phyloP scores from a whole-genome alignment of 2,888 invertebrate species.

The Crepidodera aurea region DNA sequence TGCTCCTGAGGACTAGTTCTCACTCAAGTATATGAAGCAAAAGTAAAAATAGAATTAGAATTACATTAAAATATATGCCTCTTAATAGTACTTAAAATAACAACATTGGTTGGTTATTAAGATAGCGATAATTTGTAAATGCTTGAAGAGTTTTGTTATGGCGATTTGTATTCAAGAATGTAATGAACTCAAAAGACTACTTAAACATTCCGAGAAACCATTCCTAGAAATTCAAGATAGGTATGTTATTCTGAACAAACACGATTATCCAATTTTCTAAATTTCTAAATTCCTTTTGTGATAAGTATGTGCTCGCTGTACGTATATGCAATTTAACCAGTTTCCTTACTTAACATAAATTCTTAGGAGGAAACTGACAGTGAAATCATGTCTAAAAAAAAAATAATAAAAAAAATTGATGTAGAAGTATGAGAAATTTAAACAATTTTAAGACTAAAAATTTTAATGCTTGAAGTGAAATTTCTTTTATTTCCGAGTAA shows the following conservation, averaged over 20 bases:
- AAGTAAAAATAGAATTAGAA: too few relatives aligned
- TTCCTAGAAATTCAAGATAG: conserved; percentile 30
- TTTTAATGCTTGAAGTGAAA: too few relatives aligned
- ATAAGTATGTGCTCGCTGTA: conserved; percentile 15
- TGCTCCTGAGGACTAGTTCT: too few relatives aligned
- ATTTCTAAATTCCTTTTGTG: conserved; percentile 37
- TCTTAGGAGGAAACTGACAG: conserved; percentile 16
- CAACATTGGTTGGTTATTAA: conserved; percentile 18
- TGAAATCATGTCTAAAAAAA: conserved; percentile 2
- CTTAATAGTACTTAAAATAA: conserved; percentile 22
- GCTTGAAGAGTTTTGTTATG: conserved; percentile 19
- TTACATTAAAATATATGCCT: neutral
- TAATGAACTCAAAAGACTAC: conserved; percentile 27
- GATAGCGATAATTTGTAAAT: conserved; percentile 28
- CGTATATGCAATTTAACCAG: conserved; percentile 20
- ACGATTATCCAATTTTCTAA: conserved; percentile 38
- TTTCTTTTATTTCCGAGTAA: too few relatives aligned
- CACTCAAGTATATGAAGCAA: too few relatives aligned
- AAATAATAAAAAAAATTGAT: neutral
- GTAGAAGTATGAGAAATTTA: too few relatives aligned
- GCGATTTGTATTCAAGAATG: conserved; percentile 31
- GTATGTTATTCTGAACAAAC: conserved; percentile 31
- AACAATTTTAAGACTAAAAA: too few relatives aligned
- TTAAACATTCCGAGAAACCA: conserved; percentile 33
- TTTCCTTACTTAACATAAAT: conserved; percentile 21